phyloP scores from a whole-genome alignment of 2,113 vertebrate genomes.

The Ciconia stormi region DNA sequence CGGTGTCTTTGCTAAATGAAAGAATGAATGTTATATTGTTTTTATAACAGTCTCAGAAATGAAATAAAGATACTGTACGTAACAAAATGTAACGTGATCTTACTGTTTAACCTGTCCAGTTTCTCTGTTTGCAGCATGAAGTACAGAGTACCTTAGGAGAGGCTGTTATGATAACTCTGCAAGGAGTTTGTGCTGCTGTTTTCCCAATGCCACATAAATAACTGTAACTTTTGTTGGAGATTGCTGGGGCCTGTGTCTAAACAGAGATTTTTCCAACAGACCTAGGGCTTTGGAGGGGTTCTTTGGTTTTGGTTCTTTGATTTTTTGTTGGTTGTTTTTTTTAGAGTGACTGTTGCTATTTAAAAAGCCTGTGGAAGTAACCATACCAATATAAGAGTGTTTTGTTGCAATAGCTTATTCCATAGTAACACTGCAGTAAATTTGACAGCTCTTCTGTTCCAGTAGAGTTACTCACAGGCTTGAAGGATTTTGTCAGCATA shows the following conservation, averaged over 20 bases:
- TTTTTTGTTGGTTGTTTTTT: background rate
- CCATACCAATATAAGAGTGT: background rate
- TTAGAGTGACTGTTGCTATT: background rate
- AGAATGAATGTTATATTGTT: background rate
- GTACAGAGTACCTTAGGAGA: background rate
- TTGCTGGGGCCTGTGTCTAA: background rate
- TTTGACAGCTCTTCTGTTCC: background rate
- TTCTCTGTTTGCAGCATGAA: background rate
- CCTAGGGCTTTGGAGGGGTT: background rate
- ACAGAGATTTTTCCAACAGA: background rate
- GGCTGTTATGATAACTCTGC: background rate
- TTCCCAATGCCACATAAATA: background rate
- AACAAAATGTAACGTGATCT: background rate
- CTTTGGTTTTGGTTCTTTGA: background rate
- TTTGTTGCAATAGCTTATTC: background rate
- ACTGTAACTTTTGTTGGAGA: background rate
- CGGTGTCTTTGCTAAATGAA: background rate
- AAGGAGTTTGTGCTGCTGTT: background rate
- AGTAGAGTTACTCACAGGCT: background rate
- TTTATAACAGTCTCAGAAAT: background rate
- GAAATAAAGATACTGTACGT: background rate
- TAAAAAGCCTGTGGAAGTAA: background rate
- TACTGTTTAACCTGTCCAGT: background rate
- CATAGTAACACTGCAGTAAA: background rate
- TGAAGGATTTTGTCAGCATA: background rate